A percentile compares a stretch with the other conserved stretches of the same genome.
These are phyloP conservation scores for Lomographa bimaculata DNA, from an alignment of 2,888 invertebrate species.

Conservation along the genomic window DNA sequence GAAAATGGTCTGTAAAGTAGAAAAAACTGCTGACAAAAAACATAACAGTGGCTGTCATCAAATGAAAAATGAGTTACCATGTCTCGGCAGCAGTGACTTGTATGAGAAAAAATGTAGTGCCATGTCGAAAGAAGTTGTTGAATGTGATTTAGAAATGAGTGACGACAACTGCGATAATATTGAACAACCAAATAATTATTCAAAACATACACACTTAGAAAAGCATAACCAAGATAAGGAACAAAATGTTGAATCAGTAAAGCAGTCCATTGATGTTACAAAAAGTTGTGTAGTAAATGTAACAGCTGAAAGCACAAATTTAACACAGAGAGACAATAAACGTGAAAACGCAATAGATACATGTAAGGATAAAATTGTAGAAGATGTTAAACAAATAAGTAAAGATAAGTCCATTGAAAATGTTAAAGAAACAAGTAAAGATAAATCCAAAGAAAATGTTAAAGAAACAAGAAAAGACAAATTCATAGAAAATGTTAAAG, in stretches of 20 bases:
- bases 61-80: slow-evolving; percentile 1
- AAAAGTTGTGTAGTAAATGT: background rate
- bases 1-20: too few species aligned
- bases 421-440: too few species aligned
- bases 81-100: background rate
- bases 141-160: slow-evolving; percentile 68
- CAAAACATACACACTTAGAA: slow-evolving; percentile 4
- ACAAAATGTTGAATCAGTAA: background rate
- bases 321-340: background rate
- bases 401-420: too few species aligned
- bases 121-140: slow-evolving; percentile 48
- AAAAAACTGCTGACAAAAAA: slow-evolving; percentile 5
- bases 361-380: too few species aligned
- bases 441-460: too few species aligned
- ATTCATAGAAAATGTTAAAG: too few species aligned
- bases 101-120: slow-evolving; percentile 13
- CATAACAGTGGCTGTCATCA: background rate
- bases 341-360: background rate
- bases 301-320: too few species aligned
- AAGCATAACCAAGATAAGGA: background rate
- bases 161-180: slow-evolving; percentile 62
- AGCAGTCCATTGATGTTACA: background rate
- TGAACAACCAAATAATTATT: slow-evolving; percentile 1
- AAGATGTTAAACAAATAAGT: too few species aligned
- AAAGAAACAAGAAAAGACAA: too few species aligned